phyloP scores from a whole-genome alignment of 2,113 vertebrate species.

The Catharus fuscescens region DNA sequence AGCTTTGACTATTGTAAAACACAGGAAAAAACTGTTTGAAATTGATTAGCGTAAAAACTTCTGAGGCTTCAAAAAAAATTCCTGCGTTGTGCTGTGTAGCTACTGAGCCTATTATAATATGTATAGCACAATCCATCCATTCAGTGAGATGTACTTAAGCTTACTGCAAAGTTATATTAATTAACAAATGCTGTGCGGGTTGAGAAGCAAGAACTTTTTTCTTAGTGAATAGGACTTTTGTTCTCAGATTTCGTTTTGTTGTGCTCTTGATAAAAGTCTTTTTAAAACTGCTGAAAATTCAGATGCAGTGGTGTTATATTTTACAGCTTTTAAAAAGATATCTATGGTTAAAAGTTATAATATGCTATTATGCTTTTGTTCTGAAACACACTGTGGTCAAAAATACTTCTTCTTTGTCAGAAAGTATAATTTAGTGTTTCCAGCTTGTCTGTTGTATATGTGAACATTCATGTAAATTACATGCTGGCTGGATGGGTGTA shows the following conservation, averaged over 20 bases:
- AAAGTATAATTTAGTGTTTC: background rate
- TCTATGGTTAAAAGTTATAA: background rate
- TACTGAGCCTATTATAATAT: background rate
- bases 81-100: background rate
- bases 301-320: background rate
- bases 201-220: background rate
- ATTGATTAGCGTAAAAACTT: background rate
- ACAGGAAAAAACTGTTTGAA: background rate
- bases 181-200: conserved; percentile 10
- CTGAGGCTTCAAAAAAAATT: background rate
- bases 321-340: background rate
- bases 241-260: background rate
- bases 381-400: background rate
- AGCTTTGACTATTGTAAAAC: background rate
- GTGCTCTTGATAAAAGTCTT: background rate
- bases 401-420: background rate
- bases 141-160: background rate
- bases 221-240: background rate
- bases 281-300: background rate
- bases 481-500: background rate
- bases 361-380: background rate
- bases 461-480: background rate
- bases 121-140: background rate
- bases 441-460: background rate
- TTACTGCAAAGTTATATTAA: conserved; percentile 13